These are phyloP conservation scores for Porites lobata DNA, from an alignment of 92 coral and sea anemone genomes.

Conservation along the genomic window DNA sequence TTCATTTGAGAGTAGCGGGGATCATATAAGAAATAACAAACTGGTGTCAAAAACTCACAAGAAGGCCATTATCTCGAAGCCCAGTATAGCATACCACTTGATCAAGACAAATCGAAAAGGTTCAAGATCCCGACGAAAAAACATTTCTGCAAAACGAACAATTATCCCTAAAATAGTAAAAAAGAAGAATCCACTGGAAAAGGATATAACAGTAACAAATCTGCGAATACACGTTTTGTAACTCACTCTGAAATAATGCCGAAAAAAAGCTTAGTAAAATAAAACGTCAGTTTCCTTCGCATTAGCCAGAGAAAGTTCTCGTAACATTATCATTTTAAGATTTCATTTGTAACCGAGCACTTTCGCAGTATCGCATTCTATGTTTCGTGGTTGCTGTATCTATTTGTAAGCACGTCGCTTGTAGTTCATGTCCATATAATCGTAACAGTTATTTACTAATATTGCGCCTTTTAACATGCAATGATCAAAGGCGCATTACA, in stretches of 20 bases:
- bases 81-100: background rate
- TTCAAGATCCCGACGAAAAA: background rate
- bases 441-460: too few relatives aligned
- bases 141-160: background rate
- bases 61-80: background rate
- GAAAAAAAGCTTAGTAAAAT: background rate
- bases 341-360: too few relatives aligned
- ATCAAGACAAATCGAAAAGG: background rate
- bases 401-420: too few relatives aligned
- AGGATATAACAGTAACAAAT: background rate
- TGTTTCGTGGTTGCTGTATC: too few relatives aligned
- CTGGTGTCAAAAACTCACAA: background rate
- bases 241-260: background rate
- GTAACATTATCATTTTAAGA: too few relatives aligned
- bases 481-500: too few relatives aligned
- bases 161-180: background rate
- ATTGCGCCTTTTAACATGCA: too few relatives aligned
- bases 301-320: too few relatives aligned
- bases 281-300: background rate
- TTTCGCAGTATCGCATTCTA: too few relatives aligned
- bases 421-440: too few relatives aligned
- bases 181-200: background rate
- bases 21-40: background rate
- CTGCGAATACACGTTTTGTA: background rate
- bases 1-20: slow-evolving; percentile 12